Evolutionary conservation across 2,797 vertebrate species (phyloP).

Genomic region (Karalla daura): DNA sequence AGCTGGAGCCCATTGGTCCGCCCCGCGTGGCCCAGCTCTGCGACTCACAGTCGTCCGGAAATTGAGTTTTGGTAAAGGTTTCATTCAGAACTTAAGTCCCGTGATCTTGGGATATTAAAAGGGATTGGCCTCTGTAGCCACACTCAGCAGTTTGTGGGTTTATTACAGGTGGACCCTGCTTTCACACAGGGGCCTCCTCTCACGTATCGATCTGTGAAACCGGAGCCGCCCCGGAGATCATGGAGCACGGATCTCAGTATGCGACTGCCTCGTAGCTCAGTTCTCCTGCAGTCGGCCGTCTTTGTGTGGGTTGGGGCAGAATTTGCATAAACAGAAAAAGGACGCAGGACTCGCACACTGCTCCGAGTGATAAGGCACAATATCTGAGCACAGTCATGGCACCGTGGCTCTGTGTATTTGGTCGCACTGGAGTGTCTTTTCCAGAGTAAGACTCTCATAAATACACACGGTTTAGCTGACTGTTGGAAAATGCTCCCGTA

Average conservation of each 20-base stretch:
- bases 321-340: neutral
- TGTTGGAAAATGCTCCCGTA: no score
- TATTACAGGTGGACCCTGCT: conserved; percentile 12
- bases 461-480: no score
- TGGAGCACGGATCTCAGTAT: conserved; percentile 6
- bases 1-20: conserved; percentile 39
- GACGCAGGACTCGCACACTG: neutral
- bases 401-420: neutral
- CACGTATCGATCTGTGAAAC: conserved; percentile 52
- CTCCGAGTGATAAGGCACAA: conserved; percentile 12
- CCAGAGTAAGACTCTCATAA: neutral
- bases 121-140: conserved; percentile 25
- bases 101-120: conserved; percentile 33
- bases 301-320: conserved; percentile 10
- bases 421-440: conserved; percentile 9
- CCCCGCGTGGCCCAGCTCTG: conserved; percentile 21
- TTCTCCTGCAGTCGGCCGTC: conserved; percentile 6
- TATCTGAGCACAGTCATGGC: conserved; percentile 12
- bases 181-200: conserved; percentile 4
- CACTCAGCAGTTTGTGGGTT: conserved; percentile 15
- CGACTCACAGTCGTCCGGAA: conserved; percentile 47
- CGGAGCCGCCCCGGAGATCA: conserved; percentile 12
- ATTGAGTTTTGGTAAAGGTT: conserved; percentile 45
- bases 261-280: neutral
- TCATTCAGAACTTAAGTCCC: conserved; percentile 31